Evolutionary conservation across 2,888 invertebrate species (phyloP).

Genomic region (Athalia rosae): DNA sequence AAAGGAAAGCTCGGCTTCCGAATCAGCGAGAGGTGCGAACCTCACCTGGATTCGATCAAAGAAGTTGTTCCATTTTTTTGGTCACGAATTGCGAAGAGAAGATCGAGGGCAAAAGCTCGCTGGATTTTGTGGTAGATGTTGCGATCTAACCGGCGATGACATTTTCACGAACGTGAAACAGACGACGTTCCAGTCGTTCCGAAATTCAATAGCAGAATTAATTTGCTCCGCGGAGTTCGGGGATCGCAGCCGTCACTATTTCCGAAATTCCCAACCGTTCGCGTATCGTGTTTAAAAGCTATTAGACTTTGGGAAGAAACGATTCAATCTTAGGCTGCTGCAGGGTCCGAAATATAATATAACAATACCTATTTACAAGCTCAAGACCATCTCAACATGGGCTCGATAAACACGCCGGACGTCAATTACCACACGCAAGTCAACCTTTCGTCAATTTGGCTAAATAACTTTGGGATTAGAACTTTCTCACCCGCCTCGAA

Average conservation of each 20-base stretch:
- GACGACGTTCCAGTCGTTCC: not conserved
- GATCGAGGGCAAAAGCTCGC: too few relatives aligned
- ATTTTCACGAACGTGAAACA: too few relatives aligned
- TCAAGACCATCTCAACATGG: constrained; percentile 41
- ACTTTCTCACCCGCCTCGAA: constrained; percentile 38
- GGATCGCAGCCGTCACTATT: constrained; percentile 1
- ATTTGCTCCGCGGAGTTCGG: not conserved
- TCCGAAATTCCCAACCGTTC: constrained; percentile 32
- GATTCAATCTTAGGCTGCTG: constrained; percentile 32
- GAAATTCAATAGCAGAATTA: not conserved
- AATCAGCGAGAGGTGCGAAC: constrained; percentile 29
- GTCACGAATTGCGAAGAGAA: not conserved
- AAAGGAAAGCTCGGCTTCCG: constrained; percentile 39
- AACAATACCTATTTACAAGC: constrained; percentile 33
- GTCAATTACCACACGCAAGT: constrained; percentile 45
- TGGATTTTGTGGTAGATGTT: not conserved
- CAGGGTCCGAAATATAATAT: constrained; percentile 6
- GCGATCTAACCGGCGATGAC: too few relatives aligned
- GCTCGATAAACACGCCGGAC: constrained; percentile 27
- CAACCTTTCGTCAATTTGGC: constrained; percentile 44
- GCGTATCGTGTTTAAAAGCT: constrained; percentile 34
- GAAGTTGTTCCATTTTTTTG: not conserved
- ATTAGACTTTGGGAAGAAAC: constrained; percentile 39
- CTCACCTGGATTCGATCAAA: constrained; percentile 15
- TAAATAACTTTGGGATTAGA: constrained; percentile 44